Base-by-base conservation (phyloP, 2,888 invertebrate genomes). In the Ichneumon xanthorius region DNA sequence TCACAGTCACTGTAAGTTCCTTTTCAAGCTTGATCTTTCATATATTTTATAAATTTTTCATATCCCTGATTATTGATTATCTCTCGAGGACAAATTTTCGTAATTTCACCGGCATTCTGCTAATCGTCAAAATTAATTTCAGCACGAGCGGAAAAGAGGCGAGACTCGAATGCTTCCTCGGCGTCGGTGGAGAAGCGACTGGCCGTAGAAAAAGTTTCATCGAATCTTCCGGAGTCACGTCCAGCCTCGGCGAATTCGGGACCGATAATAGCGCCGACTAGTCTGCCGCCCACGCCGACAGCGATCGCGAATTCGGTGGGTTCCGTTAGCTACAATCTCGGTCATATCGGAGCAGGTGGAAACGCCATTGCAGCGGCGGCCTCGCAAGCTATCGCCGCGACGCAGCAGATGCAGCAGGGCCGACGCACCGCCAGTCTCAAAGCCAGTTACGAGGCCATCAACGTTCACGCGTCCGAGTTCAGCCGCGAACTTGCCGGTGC, bases 391-490 rank as follows among this genome's bases (percentile, higher is more conserved):
- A 99, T 99, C 85, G 98, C 98, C 5, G 98, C 98, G 0, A 99
- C 99, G 2, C 99, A 99, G 91, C 94, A 98, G 96, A 98, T 99
- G 98, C 98, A 98, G 91, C 98, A 98, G 90, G 99, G 99, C 0
- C 95, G 99, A 67, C 96, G 99, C 77, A 98, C 99, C 0, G 98
- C 99, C 1, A 98, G 98, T 90, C 95, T 99, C 88, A 99, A 99
- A 94, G 99, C 99, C 16, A 98, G 98, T 45, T 99, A 98, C 93
- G 99, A 99, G 94, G 99, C 98, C 0, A 97, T 97, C 80, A 96
- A 96, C 0, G 94, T 95, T 3, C 95, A 96, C 84, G 97, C 97
- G 82, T 96, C 96, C 86, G 96, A 96, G 90, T 96, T 97, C 80
- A 96, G 96, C 37, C 95, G 96, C 84, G 97, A 97, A 91, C 94